Evolutionary conservation across 92 coral and sea anemone species (phyloP).

Genomic region (Heteractis magnifica): DNA sequence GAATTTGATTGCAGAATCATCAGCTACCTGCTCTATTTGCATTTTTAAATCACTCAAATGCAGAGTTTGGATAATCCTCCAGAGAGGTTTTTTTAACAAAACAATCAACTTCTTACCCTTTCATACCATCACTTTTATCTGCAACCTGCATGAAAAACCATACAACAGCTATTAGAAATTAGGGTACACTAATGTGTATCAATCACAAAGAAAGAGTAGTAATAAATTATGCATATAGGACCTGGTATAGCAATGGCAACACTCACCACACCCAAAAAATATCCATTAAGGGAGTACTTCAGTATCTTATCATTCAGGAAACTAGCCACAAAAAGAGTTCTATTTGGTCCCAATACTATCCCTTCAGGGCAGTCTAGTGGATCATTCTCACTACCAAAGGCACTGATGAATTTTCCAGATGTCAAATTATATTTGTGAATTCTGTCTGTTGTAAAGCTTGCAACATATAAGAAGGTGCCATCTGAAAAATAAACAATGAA

Average conservation of each 20-base stretch:
- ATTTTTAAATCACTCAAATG: too few relatives aligned
- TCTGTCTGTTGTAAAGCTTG: conserved; percentile 84
- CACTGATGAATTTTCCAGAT: conserved; percentile 64
- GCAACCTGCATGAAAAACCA: conserved; percentile 47
- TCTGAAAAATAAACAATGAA: conserved; percentile 27
- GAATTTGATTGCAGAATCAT: too few relatives aligned
- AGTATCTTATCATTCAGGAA: conserved; percentile 71
- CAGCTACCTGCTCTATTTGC: too few relatives aligned
- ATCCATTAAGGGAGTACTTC: conserved; percentile 63
- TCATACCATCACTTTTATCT: conserved; percentile 56
- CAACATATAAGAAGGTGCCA: conserved; percentile 64
- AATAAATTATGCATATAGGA: background rate
- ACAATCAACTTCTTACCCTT: conserved; percentile 42
- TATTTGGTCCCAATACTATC: conserved; percentile 66
- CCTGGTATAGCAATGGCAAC: background rate
- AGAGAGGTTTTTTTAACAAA: background rate
- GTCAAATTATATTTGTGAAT: conserved; percentile 66
- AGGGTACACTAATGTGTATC: background rate
- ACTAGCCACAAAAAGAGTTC: conserved; percentile 75
- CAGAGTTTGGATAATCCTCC: too few relatives aligned
- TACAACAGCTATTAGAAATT: background rate
- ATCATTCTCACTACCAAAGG: conserved; percentile 75
- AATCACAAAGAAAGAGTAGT: background rate
- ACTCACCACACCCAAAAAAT: conserved; percentile 76
- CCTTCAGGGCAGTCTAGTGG: conserved; percentile 80